Base-by-base conservation (phyloP, 37 sponge, comb jelly and placozoan genomes). In the Haliclona indistincta region DNA sequence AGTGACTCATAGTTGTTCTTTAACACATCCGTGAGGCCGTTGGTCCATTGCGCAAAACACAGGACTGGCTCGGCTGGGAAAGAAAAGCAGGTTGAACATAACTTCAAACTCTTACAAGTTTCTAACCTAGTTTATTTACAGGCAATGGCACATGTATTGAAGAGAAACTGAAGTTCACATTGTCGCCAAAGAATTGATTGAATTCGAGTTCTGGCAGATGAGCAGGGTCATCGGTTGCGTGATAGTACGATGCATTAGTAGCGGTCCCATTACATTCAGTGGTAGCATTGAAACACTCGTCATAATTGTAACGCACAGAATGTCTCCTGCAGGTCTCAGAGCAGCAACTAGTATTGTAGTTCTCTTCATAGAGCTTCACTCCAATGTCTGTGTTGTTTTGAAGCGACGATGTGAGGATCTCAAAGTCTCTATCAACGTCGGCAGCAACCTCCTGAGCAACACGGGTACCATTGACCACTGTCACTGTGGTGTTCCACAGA, bases 1-100 rank as follows among this genome's bases (percentile, higher is more conserved):
- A n/a, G n/a, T n/a, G n/a, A n/a, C n/a, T n/a, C n/a, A n/a, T n/a
- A n/a, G n/a, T n/a, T n/a, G n/a, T n/a, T n/a, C 29, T 7, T 41
- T 32, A 75, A 83, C 26, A 43, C 76, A 4, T 47, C 37, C 0
- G 60, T 68, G 0, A 84, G 64, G 42, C 43, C 25, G 25, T 60
- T 62, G 29, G 71, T 76, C 84, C 84, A 84, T 55, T 84, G 38
- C 22, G 56, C 54, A 56, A 77, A 84, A 37, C 84, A 84, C 40
- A 84, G 64, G 11, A 58, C 60, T 25, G 13, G 6, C 7, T 20
- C 26, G 28, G 11, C 60, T 58, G n/a, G 30, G 39, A 65, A 35
- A 65, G 11, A 65, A 20, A 65, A 38, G 30, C 38, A 32, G 11
- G 7, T 38, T 19, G 17, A 19, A 49, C 67, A 65, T 40, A 5